Evolutionary conservation across 1,140 invertebrate genomes (phyloP).

Genomic region (Paraescarpia echinospica): DNA sequence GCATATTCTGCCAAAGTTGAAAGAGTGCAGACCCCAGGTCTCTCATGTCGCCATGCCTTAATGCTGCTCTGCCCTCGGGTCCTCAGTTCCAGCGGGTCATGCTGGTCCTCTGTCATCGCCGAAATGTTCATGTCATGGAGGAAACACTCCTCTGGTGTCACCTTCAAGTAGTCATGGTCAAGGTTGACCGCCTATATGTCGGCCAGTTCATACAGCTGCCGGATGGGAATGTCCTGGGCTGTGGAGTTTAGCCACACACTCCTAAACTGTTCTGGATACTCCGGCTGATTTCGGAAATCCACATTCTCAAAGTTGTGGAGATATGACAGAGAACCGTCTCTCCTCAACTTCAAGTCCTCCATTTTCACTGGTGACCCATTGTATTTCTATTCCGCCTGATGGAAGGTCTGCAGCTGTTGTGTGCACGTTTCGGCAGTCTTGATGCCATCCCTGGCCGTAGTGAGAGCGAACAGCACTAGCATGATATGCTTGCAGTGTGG

Average conservation of each 20-base stretch:
- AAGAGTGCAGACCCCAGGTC: conserved; percentile 31
- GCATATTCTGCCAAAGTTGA: conserved; percentile 36
- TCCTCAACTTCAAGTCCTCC: conserved; percentile 19
- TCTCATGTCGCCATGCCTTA: conserved; percentile 32
- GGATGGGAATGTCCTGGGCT: conserved; percentile 28
- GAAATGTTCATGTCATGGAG: conserved; percentile 22
- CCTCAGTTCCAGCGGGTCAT: conserved; percentile 23
- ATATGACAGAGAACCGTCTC: conserved; percentile 14
- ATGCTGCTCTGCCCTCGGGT: conserved; percentile 32
- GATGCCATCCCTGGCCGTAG: conserved; percentile 21
- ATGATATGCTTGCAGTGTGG: conserved; percentile 39
- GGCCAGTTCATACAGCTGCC: conserved; percentile 26
- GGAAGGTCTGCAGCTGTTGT: conserved; percentile 34
- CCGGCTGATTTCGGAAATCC: conserved; percentile 12
- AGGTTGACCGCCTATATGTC: conserved; percentile 31
- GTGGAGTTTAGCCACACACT: conserved; percentile 32
- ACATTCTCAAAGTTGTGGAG: conserved; percentile 27
- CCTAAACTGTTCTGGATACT: conserved; percentile 28
- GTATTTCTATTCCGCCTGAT: conserved; percentile 28
- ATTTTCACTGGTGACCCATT: conserved; percentile 32
- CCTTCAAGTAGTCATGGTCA: conserved; percentile 27
- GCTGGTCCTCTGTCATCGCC: conserved; percentile 27
- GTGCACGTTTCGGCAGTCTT: conserved; percentile 35
- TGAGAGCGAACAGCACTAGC: conserved; percentile 29
- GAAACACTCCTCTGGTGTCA: conserved; percentile 15